Conservation (phyloP, 2,113 vertebrate genomes). For the Toxotes chatareus region DNA sequence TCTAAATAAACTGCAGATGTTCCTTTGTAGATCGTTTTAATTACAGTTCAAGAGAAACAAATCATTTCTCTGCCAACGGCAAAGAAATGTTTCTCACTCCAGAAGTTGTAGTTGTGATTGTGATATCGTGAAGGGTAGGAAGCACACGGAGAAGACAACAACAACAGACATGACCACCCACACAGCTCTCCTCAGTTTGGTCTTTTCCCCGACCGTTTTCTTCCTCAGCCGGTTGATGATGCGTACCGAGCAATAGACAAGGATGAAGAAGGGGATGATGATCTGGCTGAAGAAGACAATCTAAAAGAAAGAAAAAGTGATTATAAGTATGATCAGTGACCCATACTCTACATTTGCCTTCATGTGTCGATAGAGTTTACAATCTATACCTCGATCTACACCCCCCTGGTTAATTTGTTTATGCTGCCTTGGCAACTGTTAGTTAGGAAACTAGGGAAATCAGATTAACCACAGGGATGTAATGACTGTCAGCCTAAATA, state of each 20-base stretch:
- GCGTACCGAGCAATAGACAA: slow-evolving; percentile 78
- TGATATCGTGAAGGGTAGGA: slow-evolving; percentile 81
- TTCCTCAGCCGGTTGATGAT: slow-evolving; percentile 75
- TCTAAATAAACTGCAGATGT: not conserved
- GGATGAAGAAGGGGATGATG: slow-evolving; percentile 80
- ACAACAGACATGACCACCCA: slow-evolving; percentile 76
- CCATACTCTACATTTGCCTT: too few relatives aligned
- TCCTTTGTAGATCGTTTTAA: not conserved
- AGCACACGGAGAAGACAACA: slow-evolving; percentile 79
- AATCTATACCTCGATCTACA: too few relatives aligned
- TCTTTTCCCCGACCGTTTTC: slow-evolving; percentile 79
- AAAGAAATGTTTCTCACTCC: not conserved
- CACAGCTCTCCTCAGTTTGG: slow-evolving; percentile 75
- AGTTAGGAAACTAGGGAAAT: too few relatives aligned
- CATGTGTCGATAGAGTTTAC: too few relatives aligned
- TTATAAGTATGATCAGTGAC: not conserved
- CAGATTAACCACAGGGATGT: too few relatives aligned
- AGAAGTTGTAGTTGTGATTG: not conserved
- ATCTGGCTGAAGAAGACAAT: slow-evolving; percentile 82
- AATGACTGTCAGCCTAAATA: too few relatives aligned
- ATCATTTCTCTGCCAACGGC: slow-evolving; percentile 34
- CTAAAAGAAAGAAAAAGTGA: slow-evolving; percentile 5
- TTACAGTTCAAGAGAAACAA: not conserved
- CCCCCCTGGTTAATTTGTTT: too few relatives aligned
- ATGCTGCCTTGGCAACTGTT: too few relatives aligned